Base-by-base conservation (phyloP, 2,888 invertebrate species). In the Coremacera marginata region DNA sequence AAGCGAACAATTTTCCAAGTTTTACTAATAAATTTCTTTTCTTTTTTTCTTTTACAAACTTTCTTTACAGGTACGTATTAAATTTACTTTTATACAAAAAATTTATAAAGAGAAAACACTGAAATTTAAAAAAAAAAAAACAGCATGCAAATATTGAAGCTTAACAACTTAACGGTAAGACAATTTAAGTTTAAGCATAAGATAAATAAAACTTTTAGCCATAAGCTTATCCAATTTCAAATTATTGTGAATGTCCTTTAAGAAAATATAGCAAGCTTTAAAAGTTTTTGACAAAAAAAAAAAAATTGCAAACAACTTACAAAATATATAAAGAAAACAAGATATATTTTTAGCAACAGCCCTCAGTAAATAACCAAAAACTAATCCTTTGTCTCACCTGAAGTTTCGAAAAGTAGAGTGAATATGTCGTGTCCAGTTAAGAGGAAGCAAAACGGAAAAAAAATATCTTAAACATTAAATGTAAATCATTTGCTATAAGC, bases 1-100 rank as follows among this genome's bases (percentile, higher is more conserved):
- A n/a, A 31, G 5, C 11, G 19, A 19, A 27, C 34, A 74, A 44
- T 22, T 73, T 11, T 31, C 4, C 49, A 9, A 70, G 31, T 34
- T 60, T 34, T 67, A 74, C 77, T 80, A 74, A 77, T 80, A 19
- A 34, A 51, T 65, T 62, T 22, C 49, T 76, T 79, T 62, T 79
- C 14, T 65, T 11, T 75, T 67, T 76, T 44, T 62, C 27, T 70
- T 70, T 72, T 34, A 25, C 14, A 19, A 65, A 51, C 22, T 72
- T 72, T 76, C 73, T 72, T 75, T 79, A 55, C 78, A 82, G 82
- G 82, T 82, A 82, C 72, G 82, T 81, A 82, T 82, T 55, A 72
- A 76, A 75, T 49, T 70, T 5, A 27, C 25, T 22, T 22, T 16
- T 27, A 63, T 11, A n/a, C n/a, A 16, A 19, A 63, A 63, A 31